A percentile compares a stretch with the other conserved stretches of the same genome.
Evolutionary conservation across 2,113 vertebrate species (phyloP).

Genomic region (Hypocryptadius cinnamomeus): DNA sequence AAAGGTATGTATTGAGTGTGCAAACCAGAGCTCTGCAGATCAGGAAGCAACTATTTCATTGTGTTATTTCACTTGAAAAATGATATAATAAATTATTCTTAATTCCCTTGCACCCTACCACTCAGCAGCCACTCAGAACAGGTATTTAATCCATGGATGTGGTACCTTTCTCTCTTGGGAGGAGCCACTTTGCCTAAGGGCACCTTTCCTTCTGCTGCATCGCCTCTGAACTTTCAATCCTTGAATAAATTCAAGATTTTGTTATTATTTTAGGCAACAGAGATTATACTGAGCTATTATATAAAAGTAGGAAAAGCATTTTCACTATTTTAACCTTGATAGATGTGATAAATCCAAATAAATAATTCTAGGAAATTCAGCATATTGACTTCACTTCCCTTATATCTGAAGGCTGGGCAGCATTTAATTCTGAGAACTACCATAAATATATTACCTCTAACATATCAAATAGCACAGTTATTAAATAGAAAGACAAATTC

Average conservation of each 20-base stretch:
- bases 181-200: neutral
- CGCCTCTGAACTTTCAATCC: slow-evolving; percentile 43
- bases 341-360: neutral
- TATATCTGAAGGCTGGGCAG: neutral
- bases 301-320: neutral
- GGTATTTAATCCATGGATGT: neutral
- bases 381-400: neutral
- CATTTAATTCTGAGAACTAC: neutral
- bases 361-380: neutral
- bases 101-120: neutral
- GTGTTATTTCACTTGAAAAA: neutral
- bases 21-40: neutral
- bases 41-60: neutral
- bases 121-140: neutral
- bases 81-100: neutral
- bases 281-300: neutral
- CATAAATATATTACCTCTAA: neutral
- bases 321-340: neutral
- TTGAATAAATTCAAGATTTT: slow-evolving; percentile 57
- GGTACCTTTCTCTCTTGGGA: slow-evolving; percentile 43
- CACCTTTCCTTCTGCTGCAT: slow-evolving; percentile 28
- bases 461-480: neutral
- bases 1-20: neutral
- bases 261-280: slow-evolving; percentile 25
- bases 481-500: neutral